Base-by-base conservation (phyloP, 1,140 invertebrate species). In the Drosophila ohnishii region DNA sequence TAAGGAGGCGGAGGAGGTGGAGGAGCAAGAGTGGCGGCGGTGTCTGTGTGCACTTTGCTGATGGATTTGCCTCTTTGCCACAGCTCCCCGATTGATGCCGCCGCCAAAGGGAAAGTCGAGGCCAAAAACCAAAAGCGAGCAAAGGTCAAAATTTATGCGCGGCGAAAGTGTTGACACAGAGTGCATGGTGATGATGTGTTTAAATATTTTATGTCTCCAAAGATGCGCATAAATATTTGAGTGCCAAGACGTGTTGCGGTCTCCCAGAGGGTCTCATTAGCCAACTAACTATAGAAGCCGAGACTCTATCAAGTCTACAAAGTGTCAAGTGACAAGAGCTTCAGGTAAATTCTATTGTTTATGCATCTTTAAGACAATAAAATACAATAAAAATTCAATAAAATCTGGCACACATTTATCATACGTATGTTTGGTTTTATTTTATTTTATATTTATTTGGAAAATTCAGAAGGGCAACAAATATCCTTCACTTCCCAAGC, bases 71-170 rank as follows among this genome's bases (percentile, higher is more conserved):
- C 51, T 28, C 59, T 34, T 30, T 11, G 30, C 58, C 45, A 14
- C 34, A 47, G 65, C 55, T 58, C 35, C 57, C 63, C 80, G 77
- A 87, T 87, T 87, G 80, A 78, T 84, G 84, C 71, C 39, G 84
- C 71, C 39, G 44, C 58, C 66, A 71, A 71, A 59, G 51, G 30
- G 51, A 40, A 50, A 50, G 53, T 39, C 16, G 53, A 35, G 57
- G 64, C 59, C 57, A 78, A 60, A 86, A 60, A 34, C 40, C 22
- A 53, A 53, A 47, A 35, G 32, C 45, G 37, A 64, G 57, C 75
- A 79, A 80, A 84, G 84, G 84, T 88, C 84, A 84, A 65, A 75
- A 80, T 87, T 77, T 87, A 83, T 88, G 61, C 63, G 72, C 51
- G 58, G 67, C 25, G 64, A 83, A 88, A 77, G 84, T 82, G 76